Conservation (phyloP, 2,113 vertebrate genomes). For the Nycticebus coucang region DNA sequence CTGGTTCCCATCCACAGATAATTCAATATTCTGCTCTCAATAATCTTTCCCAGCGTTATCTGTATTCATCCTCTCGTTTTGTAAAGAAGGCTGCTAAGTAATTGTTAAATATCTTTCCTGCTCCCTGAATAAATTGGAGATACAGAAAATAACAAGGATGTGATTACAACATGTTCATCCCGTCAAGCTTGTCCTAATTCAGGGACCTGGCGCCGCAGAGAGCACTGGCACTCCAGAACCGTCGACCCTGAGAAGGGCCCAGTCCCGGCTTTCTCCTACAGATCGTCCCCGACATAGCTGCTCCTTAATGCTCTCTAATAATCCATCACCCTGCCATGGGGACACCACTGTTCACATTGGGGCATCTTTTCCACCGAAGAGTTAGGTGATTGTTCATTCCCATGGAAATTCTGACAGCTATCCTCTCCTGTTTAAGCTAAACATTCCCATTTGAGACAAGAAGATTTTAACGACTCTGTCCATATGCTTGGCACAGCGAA, state of each 20-base stretch:
- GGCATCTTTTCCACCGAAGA: not conserved
- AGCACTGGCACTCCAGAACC: not conserved
- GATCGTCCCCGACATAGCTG: not conserved
- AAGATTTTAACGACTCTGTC: not conserved
- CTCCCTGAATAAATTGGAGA: conserved; percentile 70
- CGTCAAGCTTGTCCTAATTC: not conserved
- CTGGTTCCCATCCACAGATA: conserved; percentile 55
- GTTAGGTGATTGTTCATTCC: not conserved
- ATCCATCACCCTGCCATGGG: not conserved
- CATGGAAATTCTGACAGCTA: conserved; percentile 3
- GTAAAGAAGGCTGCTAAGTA: conserved; percentile 69
- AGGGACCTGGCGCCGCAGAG: accelerated
- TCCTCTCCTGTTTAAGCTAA: conserved; percentile 52
- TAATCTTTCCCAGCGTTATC: conserved; percentile 72
- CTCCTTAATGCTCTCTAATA: not conserved
- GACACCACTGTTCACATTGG: not conserved
- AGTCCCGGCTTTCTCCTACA: not conserved
- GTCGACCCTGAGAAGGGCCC: not conserved
- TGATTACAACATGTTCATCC: not conserved
- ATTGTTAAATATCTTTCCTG: conserved; percentile 72
- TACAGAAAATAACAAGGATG: conserved; percentile 60
- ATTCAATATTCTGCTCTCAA: conserved; percentile 75
- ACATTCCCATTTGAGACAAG: not conserved
- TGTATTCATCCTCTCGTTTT: conserved; percentile 67
- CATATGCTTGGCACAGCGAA: not conserved